Evolutionary conservation across 2,888 invertebrate species (phyloP), one percentile per base, ranked within the genome.

Genomic region (Drosophila anceps): DNA sequence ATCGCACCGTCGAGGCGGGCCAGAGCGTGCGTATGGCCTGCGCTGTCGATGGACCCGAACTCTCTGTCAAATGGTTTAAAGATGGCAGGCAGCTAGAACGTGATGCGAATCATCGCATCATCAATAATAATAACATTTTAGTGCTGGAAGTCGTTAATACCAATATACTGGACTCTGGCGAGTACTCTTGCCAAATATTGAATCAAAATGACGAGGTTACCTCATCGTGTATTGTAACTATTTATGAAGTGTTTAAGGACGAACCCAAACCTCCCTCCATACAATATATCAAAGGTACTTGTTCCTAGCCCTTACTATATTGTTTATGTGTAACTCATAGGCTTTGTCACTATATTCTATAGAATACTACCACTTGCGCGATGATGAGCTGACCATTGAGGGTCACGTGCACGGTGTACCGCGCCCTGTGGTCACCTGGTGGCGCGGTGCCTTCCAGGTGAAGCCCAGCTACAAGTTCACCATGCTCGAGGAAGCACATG

Each of bases 11-110:
- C 6, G 95, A 96, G 1, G 95, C 95, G 88, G 96, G 96, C 0
- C 95, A 96, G 12, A 94, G 95, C 79, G 95, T 97, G 4, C 96
- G 96, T 91, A 92, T 98, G 57, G 96, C 96, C 0, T 97, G 97
- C 90, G 96, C 96, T 63, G 95, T 97, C 7, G 94, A 96, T 53
- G 96, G 96, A 0, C 95, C 95, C 0, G 96, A 96, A 65, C 95
- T 96, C 8, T 94, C 94, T 5, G 94, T 96, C 1, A 94, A 95
- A 73, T 97, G 97, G 97, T 95, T 95, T 68, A 96, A 95, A 91
- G 96, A 97, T 90, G 95, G 95, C 1, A 91, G 92, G 50, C 93
- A 93, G 44, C 75, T 95, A 13, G 92, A 93, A 54, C 91, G 93
- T 39, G 92, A 92, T 66, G 92, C 88, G 5, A 93, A 91, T 15